Evolutionary conservation across 2,888 invertebrate species (phyloP), one percentile per base, ranked within the genome.

Genomic region (Lochmaea crataegi): DNA sequence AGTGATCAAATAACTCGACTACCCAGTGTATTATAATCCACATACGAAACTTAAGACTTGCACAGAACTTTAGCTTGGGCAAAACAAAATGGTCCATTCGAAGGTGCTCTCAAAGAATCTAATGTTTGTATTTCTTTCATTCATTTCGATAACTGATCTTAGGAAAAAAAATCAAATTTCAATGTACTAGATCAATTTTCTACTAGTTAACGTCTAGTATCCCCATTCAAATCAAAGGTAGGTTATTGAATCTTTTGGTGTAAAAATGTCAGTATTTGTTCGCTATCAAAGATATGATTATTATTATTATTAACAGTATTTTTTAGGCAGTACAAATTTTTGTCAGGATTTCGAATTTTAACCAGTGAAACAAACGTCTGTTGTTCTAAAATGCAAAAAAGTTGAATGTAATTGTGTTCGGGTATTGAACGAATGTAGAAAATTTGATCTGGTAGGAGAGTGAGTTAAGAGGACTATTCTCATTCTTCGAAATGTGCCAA

Each of bases 401-500:
- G 22, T 22, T 38, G 32, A 38, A 38, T 38, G 32, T 38, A 38
- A 38, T 7, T 32, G 32, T 32, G 32, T 32, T 32, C 32, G 32
- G 5, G 5, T 5, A 32, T 41, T 63, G 42, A 65, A 60, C 60
- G 56, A 63, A 58, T 68, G 56, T 69, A 69, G 61, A 61, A 68
- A 61, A 72, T 68, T 58, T 51, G 60, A 66, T 66, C 53, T 53
- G 69, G 22, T 58, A 64, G 22, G 61, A 74, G 61, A 65, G 70
- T 66, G 64, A 72, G 65, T 66, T 56, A 68, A 68, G 64, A 71
- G 51, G 67, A 58, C 63, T 66, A 65, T 69, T 70, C 61, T 74
- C 67, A 76, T 68, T 74, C 71, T 74, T 68, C 68, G 60, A 78
- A 81, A 81, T 79, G 86, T 86, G 86, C 86, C 86, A 87, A 86